phyloP scores from a whole-genome alignment of 2,888 invertebrate genomes.

The Osmoderma eremita region DNA sequence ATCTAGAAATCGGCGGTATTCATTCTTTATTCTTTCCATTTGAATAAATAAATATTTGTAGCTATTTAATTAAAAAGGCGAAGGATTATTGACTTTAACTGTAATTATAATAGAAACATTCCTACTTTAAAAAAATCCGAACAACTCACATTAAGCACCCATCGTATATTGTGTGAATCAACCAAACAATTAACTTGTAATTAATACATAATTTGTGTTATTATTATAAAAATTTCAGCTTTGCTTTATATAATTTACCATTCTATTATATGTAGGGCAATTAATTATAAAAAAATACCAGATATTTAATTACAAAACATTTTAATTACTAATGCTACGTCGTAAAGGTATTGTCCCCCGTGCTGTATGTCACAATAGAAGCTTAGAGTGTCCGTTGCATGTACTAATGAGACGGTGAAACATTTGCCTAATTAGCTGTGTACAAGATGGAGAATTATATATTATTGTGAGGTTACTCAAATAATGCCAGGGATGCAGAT shows the following conservation, averaged over 20 bases:
- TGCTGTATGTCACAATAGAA: constrained; percentile 6
- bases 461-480: no score
- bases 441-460: no score
- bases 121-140: background rate
- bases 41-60: no score
- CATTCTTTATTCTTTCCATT: no score
- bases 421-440: no score
- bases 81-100: no score
- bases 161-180: background rate
- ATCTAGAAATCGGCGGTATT: no score
- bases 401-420: background rate
- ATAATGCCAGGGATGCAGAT: no score
- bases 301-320: background rate
- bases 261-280: background rate
- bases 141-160: background rate
- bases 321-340: background rate
- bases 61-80: no score
- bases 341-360: background rate
- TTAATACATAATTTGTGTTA: background rate
- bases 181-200: background rate
- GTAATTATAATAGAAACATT: constrained; percentile 1
- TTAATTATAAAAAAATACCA: constrained; percentile 5
- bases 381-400: background rate
- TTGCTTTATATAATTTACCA: background rate
- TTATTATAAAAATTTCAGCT: constrained; percentile 10